These are phyloP conservation scores for Gibbula magus DNA, from an alignment of 2,888 invertebrate species.

Conservation along the genomic window DNA sequence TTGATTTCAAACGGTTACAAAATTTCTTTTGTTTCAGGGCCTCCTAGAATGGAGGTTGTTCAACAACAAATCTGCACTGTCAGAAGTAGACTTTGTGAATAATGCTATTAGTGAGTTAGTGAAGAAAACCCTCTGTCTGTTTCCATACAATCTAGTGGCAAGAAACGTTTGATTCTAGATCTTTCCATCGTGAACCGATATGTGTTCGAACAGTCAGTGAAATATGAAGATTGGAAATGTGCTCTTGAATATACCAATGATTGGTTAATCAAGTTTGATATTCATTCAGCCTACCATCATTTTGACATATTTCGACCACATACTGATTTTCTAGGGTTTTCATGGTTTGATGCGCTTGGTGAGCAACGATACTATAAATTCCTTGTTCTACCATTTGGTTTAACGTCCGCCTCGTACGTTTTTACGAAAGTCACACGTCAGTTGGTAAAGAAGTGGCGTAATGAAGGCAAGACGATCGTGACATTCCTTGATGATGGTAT, in stretches of 20 bases:
- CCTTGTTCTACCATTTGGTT: not conserved
- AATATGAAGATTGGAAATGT: not conserved
- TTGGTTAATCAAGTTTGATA: not conserved
- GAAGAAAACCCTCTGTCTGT: too few species aligned
- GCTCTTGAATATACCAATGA: not conserved
- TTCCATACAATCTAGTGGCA: too few species aligned
- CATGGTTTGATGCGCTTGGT: too few species aligned
- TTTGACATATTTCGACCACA: not conserved
- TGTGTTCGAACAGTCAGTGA: not conserved
- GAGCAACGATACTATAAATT: too few species aligned
- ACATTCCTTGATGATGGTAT: not conserved
- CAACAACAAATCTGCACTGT: too few species aligned
- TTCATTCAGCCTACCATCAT: not conserved
- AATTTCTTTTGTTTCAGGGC: too few species aligned
- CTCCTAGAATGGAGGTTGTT: too few species aligned
- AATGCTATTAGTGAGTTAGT: too few species aligned
- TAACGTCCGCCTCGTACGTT: not conserved
- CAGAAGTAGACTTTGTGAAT: too few species aligned
- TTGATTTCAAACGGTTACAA: too few species aligned
- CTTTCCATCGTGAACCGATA: too few species aligned
- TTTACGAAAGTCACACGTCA: not conserved
- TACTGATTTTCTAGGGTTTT: not conserved
- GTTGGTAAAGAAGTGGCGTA: not conserved
- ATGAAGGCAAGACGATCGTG: not conserved
- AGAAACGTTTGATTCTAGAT: too few species aligned